Percentiles rank a stretch among this genome's conserved stretches.
Conservation (phyloP, 2,113 vertebrate genomes). For the Puma concolor region DNA sequence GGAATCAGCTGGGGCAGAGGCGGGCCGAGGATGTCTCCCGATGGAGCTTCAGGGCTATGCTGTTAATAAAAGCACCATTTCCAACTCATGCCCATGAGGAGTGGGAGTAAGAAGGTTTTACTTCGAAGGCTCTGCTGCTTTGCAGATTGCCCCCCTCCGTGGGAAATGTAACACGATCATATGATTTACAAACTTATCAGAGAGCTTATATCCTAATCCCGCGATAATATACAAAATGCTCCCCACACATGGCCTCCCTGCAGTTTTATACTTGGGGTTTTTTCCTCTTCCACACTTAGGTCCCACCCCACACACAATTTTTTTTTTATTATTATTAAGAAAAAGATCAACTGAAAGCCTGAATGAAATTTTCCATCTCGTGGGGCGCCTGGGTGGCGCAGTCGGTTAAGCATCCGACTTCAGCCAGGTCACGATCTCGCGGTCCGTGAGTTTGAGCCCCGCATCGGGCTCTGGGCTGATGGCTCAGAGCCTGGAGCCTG, state of each 20-base stretch:
- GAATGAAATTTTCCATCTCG: too few species aligned
- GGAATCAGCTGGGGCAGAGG: background rate
- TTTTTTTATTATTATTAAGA: too few species aligned
- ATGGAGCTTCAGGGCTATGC: background rate
- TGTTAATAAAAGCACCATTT: background rate
- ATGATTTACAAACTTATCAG: background rate
- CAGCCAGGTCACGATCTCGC: too few species aligned
- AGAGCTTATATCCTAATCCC: background rate
- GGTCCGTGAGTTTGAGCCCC: too few species aligned
- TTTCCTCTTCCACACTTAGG: background rate
- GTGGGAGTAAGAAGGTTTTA: background rate
- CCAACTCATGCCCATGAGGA: background rate
- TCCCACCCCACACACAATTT: background rate
- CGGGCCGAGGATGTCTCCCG: background rate
- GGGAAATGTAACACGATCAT: background rate
- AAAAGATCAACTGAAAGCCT: background rate
- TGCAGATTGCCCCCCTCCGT: background rate
- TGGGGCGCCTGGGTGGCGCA: too few species aligned
- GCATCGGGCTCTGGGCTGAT: too few species aligned
- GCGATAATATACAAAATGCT: background rate
- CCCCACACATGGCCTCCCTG: background rate
- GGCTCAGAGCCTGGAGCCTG: too few species aligned
- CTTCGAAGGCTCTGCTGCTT: background rate
- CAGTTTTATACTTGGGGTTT: background rate
- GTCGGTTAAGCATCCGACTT: too few species aligned